A percentile compares a stretch with the other conserved stretches of the same genome.
Evolutionary conservation across 2,888 invertebrate genomes (phyloP).

Genomic region (Ferdinandea cuprea): DNA sequence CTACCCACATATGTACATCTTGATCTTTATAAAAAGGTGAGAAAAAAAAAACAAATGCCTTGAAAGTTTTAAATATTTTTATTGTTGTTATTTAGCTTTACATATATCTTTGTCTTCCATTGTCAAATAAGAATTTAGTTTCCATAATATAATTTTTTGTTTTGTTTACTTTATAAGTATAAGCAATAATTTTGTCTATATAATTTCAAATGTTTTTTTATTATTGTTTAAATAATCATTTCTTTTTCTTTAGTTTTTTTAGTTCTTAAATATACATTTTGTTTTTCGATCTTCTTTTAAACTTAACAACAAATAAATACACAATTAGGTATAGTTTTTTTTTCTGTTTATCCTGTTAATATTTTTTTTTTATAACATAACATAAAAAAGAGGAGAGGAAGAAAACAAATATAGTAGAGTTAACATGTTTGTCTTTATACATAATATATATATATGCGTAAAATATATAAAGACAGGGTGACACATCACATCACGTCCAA

Average conservation of each 20-base stretch:
- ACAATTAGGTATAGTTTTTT: constrained; percentile 62
- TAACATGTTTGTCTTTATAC: constrained; percentile 44
- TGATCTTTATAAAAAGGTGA: too few species aligned
- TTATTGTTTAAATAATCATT: constrained; percentile 21
- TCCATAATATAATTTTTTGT: constrained; percentile 57
- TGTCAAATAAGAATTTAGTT: constrained; percentile 66
- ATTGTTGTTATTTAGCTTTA: constrained; percentile 70
- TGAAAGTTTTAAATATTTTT: constrained; percentile 61
- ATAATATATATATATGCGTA: constrained; percentile 26
- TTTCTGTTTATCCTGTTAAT: constrained; percentile 36
- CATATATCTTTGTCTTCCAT: constrained; percentile 71
- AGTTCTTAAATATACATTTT: constrained; percentile 65
- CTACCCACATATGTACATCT: too few species aligned
- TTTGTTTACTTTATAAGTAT: constrained; percentile 51
- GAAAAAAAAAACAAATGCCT: not conserved
- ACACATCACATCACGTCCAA: too few species aligned
- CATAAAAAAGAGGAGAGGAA: constrained; percentile 64
- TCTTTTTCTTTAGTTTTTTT: constrained; percentile 13
- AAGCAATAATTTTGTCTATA: constrained; percentile 65
- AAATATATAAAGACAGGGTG: not conserved
- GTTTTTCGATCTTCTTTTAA: constrained; percentile 70
- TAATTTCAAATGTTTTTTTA: constrained; percentile 48
- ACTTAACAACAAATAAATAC: constrained; percentile 76
- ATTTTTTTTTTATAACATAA: constrained; percentile 38
- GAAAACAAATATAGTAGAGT: constrained; percentile 57